Evolutionary conservation across 2,888 invertebrate species (phyloP).

Genomic region (Charanyca ferruginea): DNA sequence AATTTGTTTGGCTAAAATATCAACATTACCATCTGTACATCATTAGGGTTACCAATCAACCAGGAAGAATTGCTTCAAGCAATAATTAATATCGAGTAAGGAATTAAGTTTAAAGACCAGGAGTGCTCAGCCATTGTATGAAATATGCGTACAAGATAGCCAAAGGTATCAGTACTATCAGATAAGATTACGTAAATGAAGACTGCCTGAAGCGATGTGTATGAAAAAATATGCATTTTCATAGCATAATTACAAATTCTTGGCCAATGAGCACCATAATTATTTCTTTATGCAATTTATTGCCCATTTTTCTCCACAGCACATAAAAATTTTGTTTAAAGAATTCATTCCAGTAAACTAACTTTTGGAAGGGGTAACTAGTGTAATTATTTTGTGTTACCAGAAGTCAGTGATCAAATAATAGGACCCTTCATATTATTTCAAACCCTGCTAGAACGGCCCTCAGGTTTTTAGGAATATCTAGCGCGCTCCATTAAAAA

Average conservation of each 20-base stretch:
- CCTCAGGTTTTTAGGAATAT: too few species aligned
- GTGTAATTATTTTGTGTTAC: too few species aligned
- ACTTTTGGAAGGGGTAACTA: too few species aligned
- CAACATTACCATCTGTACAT: constrained; percentile 4
- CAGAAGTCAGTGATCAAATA: too few species aligned
- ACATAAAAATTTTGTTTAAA: too few species aligned
- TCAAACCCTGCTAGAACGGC: too few species aligned
- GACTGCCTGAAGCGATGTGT: constrained; percentile 14
- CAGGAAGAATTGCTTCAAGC: constrained; percentile 19
- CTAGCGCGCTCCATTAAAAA: too few species aligned
- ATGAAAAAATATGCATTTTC: constrained; percentile 25
- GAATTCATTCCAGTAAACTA: too few species aligned
- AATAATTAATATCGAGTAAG: constrained; percentile 31
- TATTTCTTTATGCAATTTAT: constrained; percentile 1
- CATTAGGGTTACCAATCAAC: constrained; percentile 5
- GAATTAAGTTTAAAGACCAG: constrained; percentile 26
- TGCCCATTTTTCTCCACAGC: background rate
- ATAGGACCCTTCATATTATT: too few species aligned
- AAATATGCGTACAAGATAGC: constrained; percentile 7
- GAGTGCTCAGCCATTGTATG: constrained; percentile 18
- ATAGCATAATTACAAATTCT: constrained; percentile 7
- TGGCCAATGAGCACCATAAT: background rate
- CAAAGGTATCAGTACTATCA: constrained; percentile 19
- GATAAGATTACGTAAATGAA: constrained; percentile 1
- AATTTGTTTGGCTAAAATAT: background rate